phyloP scores from a whole-genome alignment of 2,888 invertebrate genomes.

The Gasteruption jaculator region DNA sequence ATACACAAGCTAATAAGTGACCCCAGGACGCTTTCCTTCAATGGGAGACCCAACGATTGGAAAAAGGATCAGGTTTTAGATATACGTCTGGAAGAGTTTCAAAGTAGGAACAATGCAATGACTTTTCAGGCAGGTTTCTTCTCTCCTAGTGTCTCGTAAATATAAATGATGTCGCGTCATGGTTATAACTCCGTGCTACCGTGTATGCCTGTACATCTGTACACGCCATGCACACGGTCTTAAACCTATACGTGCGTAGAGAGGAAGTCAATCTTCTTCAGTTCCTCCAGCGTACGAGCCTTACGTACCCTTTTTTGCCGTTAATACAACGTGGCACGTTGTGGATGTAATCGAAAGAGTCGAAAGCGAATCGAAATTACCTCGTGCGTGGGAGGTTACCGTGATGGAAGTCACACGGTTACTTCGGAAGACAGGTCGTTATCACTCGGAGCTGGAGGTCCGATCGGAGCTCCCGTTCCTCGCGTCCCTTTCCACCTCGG shows the following conservation, averaged over 20 bases:
- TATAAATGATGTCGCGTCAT: slow-evolving; percentile 49
- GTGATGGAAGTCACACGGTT: slow-evolving; percentile 23
- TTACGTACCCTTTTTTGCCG: too few relatives aligned
- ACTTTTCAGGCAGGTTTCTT: too few relatives aligned
- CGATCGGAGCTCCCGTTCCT: slow-evolving; percentile 11
- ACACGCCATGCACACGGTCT: slow-evolving; percentile 28
- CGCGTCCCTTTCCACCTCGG: slow-evolving; percentile 1
- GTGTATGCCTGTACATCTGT: slow-evolving; percentile 29
- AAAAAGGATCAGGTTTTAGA: too few relatives aligned
- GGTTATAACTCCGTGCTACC: slow-evolving; percentile 45
- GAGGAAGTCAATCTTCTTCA: slow-evolving; percentile 8
- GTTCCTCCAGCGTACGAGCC: slow-evolving; percentile 1
- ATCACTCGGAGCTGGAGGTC: slow-evolving; percentile 18
- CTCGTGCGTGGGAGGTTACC: slow-evolving; percentile 15
- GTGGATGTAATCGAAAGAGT: too few relatives aligned
- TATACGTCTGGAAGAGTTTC: too few relatives aligned
- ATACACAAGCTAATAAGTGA: too few relatives aligned
- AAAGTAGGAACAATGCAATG: too few relatives aligned
- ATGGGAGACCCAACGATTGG: too few relatives aligned
- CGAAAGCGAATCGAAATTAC: too few relatives aligned
- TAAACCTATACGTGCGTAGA: slow-evolving; percentile 28
- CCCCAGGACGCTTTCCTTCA: too few relatives aligned
- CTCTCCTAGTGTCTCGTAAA: slow-evolving; percentile 50
- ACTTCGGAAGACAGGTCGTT: slow-evolving; percentile 19
- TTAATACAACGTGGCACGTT: too few relatives aligned